Evolutionary conservation across 2,113 vertebrate species (phyloP), one percentile per base, ranked within the genome.

Genomic region (Pterocles gutturalis): DNA sequence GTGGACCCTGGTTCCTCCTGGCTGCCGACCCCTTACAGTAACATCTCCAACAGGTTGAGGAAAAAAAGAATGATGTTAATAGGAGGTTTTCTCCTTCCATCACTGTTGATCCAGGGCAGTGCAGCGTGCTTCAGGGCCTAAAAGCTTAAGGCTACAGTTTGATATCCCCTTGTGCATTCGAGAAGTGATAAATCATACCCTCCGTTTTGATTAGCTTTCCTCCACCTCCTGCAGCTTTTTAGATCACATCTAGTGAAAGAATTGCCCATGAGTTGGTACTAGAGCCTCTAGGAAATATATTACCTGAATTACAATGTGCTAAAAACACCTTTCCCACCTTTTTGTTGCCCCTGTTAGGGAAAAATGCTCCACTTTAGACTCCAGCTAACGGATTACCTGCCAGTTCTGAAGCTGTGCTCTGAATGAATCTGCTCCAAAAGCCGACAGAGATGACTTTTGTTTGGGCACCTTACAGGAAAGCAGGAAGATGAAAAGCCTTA

Each of bases 381-480:
- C 36, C 81, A 89, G 83, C 67, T 93, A 82, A 90, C 72, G 49
- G 79, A 95, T 94, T 61, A 80, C 75, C 83, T 93, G 72, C 58
- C 85, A 93, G 58, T 78, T 78, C 78, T 81, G 72, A 85, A 69
- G 73, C 70, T 89, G 89, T 69, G 85, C 61, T 92, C 48, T 38
- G 92, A 96, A 97, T 86, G 94, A 90, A 94, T 81, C 55, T 92
- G 45, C 79, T 96, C 82, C 65, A 83, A 94, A 92, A 93, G 36
- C 85, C 80, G 92, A 55, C 55, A 79, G 79, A 82, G 85, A 83
- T 18, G 34, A 69, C 73, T 93, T 95, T 66, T 91, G 62, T 95
- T 93, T 88, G 87, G 89, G 71, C 60, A 95, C 70, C 72, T 96
- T 72, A 25, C n/a, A 41, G 77, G 43, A 81, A 94, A 87, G 75